Evolutionary conservation across 2,113 vertebrate species (phyloP).

Genomic region (Sylvietta virens): DNA sequence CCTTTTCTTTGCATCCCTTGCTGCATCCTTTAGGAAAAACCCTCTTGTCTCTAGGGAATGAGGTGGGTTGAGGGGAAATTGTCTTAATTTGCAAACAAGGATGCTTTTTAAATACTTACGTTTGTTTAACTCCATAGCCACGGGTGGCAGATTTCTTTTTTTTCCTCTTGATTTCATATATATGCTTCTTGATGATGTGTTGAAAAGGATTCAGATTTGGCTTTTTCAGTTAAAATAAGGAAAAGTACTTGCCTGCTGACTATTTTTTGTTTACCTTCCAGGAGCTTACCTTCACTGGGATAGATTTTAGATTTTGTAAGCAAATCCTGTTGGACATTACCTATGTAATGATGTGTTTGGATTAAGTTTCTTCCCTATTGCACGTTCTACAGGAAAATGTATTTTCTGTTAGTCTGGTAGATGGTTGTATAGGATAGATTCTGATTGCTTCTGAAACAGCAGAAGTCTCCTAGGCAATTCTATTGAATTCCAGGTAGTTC

Average conservation of each 20-base stretch:
- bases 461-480: background rate
- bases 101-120: background rate
- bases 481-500: background rate
- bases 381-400: background rate
- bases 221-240: background rate
- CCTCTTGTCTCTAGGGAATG: background rate
- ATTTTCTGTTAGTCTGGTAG: background rate
- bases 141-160: background rate
- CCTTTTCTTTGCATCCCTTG: background rate
- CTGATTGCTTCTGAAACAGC: constrained; percentile 1
- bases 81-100: background rate
- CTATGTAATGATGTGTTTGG: background rate
- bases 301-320: background rate
- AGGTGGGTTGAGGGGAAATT: background rate
- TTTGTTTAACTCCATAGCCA: background rate
- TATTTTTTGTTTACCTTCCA: background rate
- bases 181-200: background rate
- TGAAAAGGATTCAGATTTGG: background rate
- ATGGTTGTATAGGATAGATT: background rate
- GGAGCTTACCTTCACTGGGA: background rate
- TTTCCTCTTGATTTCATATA: background rate
- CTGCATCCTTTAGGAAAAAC: background rate
- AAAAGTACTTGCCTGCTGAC: background rate
- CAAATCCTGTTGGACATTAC: background rate
- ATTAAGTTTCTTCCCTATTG: background rate